Evolutionary conservation across 2,113 vertebrate species (phyloP).

Genomic region (Phodopus roborovskii): DNA sequence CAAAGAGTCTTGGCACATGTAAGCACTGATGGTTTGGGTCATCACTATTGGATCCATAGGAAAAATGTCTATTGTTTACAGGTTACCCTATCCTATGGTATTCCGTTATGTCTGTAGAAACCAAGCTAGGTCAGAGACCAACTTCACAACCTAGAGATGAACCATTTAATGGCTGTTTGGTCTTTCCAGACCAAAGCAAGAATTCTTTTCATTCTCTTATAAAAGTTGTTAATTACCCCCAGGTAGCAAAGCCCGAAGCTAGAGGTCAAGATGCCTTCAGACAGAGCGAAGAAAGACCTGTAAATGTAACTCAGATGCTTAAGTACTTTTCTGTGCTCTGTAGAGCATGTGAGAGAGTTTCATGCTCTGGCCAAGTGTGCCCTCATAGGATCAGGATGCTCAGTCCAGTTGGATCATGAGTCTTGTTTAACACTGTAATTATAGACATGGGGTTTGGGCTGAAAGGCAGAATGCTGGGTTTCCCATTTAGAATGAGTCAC

Average conservation of each 20-base stretch:
- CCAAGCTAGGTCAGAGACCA: background rate
- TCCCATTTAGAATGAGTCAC: constrained; percentile 60
- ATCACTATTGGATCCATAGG: background rate
- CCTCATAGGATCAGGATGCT: background rate
- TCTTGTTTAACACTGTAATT: constrained; percentile 29
- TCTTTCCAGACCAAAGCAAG: constrained; percentile 22
- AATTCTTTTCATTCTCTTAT: constrained; percentile 3
- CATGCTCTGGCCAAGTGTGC: background rate
- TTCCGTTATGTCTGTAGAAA: background rate
- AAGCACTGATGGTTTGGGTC: background rate
- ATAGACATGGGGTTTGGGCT: constrained; percentile 54
- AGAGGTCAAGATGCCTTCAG: background rate
- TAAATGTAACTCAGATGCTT: background rate
- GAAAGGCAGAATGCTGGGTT: constrained; percentile 32
- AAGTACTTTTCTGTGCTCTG: background rate
- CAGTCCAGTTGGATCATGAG: background rate
- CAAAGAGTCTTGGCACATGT: background rate
- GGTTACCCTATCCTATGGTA: background rate
- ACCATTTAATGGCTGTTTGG: background rate
- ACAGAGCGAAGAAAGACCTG: background rate
- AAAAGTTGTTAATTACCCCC: constrained; percentile 30
- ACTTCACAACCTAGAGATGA: background rate
- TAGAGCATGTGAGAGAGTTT: constrained; percentile 18
- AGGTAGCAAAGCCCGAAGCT: constrained; percentile 1
- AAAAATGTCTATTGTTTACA: background rate